These are phyloP conservation scores for Chromis chromis DNA, from an alignment of 2,797 vertebrate genomes.

Conservation along the genomic window DNA sequence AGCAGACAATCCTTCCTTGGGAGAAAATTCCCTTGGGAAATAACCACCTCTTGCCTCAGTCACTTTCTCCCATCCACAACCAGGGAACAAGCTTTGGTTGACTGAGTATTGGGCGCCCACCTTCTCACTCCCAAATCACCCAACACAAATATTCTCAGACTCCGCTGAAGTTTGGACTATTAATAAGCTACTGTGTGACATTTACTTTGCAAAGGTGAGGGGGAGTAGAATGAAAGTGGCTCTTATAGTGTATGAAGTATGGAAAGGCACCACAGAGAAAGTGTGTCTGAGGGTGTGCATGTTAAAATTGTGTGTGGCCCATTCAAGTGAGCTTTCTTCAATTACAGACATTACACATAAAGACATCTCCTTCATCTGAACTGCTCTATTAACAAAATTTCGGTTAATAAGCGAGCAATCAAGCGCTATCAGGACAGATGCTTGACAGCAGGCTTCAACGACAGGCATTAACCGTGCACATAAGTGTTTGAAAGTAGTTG, in stretches of 20 bases:
- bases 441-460: slow-evolving; percentile 50
- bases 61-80: slow-evolving; percentile 35
- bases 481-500: slow-evolving; percentile 46
- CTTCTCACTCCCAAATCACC: slow-evolving; percentile 10
- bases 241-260: slow-evolving; percentile 11
- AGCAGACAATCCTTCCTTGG: slow-evolving; percentile 6
- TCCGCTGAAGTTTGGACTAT: slow-evolving; percentile 24
- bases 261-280: background rate
- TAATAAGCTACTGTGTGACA: slow-evolving; percentile 39
- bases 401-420: slow-evolving; percentile 52
- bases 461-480: slow-evolving; percentile 44
- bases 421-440: slow-evolving; percentile 63
- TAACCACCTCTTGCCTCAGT: slow-evolving; percentile 18
- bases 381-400: slow-evolving; percentile 43
- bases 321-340: slow-evolving; percentile 12
- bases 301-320: slow-evolving; percentile 43
- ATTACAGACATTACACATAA: slow-evolving; percentile 8
- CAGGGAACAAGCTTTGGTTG: slow-evolving; percentile 28
- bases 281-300: slow-evolving; percentile 3
- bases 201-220: slow-evolving; percentile 18
- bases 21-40: slow-evolving; percentile 53
- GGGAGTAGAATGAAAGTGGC: slow-evolving; percentile 30
- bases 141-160: slow-evolving; percentile 33
- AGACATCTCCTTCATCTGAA: slow-evolving; percentile 53
- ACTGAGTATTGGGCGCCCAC: slow-evolving; percentile 1